Percentiles rank a stretch among this genome's conserved stretches.
Evolutionary conservation across 1,140 invertebrate species (phyloP).

Genomic region (Notospermus geniculatus): DNA sequence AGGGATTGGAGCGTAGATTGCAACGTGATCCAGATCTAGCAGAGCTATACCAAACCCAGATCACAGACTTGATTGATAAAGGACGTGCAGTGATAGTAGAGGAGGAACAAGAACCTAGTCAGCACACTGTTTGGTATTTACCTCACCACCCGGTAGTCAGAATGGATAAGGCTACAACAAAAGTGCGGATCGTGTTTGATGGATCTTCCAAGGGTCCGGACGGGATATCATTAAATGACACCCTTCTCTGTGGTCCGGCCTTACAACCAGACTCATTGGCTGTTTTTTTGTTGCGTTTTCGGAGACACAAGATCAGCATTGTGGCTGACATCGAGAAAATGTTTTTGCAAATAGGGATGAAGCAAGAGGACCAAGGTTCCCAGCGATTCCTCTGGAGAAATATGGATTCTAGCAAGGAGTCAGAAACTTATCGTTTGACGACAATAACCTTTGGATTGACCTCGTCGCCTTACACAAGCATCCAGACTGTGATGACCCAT

Average conservation of each 20-base stretch:
- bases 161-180: conserved; percentile 20
- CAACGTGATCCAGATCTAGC: conserved; percentile 9
- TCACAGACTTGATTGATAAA: conserved; percentile 19
- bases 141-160: conserved; percentile 23
- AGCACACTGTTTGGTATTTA: conserved; percentile 18
- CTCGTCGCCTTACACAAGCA: conserved; percentile 12
- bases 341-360: conserved; percentile 18
- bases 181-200: conserved; percentile 26
- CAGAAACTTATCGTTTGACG: conserved; percentile 10
- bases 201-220: conserved; percentile 19
- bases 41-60: conserved; percentile 12
- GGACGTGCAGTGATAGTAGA: conserved; percentile 18
- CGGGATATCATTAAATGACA: conserved; percentile 18
- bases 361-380: conserved; percentile 9
- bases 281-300: conserved; percentile 31
- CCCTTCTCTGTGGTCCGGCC: conserved; percentile 36
- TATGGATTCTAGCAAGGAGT: conserved; percentile 1
- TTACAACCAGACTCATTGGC: conserved; percentile 42
- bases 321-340: conserved; percentile 23
- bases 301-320: conserved; percentile 21
- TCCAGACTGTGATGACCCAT: not conserved
- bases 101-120: not conserved
- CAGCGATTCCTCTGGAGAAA: conserved; percentile 22
- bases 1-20: conserved; percentile 19
- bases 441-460: conserved; percentile 17